Conservation (phyloP, 2,113 vertebrate species). For the Prunella himalayana region DNA sequence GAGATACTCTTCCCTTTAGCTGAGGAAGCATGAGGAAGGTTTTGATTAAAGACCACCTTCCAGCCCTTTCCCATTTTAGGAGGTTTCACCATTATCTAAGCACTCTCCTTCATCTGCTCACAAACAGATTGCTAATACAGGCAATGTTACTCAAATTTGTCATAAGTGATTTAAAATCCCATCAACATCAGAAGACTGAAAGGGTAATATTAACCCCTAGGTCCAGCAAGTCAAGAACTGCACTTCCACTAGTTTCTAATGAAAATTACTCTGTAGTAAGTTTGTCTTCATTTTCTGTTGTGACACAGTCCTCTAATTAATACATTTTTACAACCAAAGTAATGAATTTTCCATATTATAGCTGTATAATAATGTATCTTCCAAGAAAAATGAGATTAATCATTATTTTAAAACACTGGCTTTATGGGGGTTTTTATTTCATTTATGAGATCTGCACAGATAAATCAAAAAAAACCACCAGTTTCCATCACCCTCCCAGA, state of each 20-base stretch:
- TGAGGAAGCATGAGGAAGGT: background rate
- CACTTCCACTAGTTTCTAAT: background rate
- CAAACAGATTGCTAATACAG: background rate
- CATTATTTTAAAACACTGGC: background rate
- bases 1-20: background rate
- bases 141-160: background rate
- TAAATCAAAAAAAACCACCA: background rate
- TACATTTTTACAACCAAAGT: background rate
- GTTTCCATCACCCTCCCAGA: background rate
- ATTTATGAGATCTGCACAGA: background rate
- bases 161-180: background rate
- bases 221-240: background rate
- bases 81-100: background rate
- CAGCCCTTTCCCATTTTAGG: background rate
- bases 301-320: conserved; percentile 1
- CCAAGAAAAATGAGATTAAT: background rate
- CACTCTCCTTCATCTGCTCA: background rate
- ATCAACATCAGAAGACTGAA: background rate
- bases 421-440: background rate
- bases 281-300: background rate
- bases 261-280: background rate
- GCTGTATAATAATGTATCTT: background rate
- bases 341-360: background rate
- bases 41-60: background rate
- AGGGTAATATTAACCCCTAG: background rate